phyloP scores from a whole-genome alignment of 2,888 invertebrate species.

The Digitonthophagus gazella region DNA sequence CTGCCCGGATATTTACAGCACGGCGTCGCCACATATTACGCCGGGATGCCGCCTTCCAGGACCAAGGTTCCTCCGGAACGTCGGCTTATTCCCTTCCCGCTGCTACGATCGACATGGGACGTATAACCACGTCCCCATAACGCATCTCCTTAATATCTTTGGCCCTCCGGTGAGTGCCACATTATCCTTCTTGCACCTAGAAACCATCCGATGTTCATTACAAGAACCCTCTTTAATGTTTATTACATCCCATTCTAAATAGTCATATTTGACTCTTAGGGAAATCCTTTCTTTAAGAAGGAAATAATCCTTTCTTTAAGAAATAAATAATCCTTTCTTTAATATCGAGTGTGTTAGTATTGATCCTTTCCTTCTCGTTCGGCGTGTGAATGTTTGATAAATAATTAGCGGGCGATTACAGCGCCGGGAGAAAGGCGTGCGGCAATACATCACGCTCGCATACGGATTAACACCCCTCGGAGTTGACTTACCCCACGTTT shows the following conservation, averaged over 20 bases:
- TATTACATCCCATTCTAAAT: too few species aligned
- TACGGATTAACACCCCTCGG: neutral
- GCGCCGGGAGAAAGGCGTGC: slow-evolving; percentile 22
- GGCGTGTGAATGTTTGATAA: slow-evolving; percentile 31
- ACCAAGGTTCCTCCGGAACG: slow-evolving; percentile 29
- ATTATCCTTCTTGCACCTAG: neutral
- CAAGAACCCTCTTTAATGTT: neutral
- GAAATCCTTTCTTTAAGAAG: too few species aligned
- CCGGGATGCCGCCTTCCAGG: slow-evolving; percentile 30
- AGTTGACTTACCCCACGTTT: neutral
- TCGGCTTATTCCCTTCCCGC: slow-evolving; percentile 26
- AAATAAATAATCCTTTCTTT: too few species aligned
- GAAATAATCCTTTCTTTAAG: too few species aligned
- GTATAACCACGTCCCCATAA: slow-evolving; percentile 28
- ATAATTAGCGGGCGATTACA: slow-evolving; percentile 32
- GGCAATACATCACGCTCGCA: slow-evolving; percentile 29
- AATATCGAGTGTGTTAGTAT: too few species aligned
- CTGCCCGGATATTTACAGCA: slow-evolving; percentile 47
- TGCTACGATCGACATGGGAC: slow-evolving; percentile 29
- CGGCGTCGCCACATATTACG: slow-evolving; percentile 50
- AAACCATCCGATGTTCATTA: too few species aligned
- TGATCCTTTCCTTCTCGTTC: slow-evolving; percentile 17
- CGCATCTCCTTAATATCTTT: slow-evolving; percentile 19
- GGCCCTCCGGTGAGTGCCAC: neutral
- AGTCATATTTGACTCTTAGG: too few species aligned